phyloP scores from a whole-genome alignment of 1,140 invertebrate species.

The Macrobrachium nipponense region DNA sequence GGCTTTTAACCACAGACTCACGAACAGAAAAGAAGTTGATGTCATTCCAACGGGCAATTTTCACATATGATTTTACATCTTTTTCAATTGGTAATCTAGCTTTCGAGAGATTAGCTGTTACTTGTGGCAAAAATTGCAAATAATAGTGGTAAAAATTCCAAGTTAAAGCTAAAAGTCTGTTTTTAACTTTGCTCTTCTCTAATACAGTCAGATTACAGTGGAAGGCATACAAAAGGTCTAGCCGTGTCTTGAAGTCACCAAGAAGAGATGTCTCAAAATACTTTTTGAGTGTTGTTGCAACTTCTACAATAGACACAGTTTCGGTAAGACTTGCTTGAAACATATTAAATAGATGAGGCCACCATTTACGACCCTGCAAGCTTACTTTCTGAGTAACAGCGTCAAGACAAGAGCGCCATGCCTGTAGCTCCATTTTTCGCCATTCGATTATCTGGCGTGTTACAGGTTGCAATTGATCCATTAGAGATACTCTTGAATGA shows the following conservation, averaged over 20 bases:
- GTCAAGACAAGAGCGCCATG: constrained; percentile 83
- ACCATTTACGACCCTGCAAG: constrained; percentile 56
- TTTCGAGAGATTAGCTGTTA: constrained; percentile 76
- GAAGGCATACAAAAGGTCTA: constrained; percentile 83
- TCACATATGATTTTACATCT: constrained; percentile 92
- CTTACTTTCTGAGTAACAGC: constrained; percentile 70
- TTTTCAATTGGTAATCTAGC: constrained; percentile 87
- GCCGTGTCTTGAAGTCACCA: constrained; percentile 83
- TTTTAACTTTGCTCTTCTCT: constrained; percentile 68
- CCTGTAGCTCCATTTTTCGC: constrained; percentile 89
- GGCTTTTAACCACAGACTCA: constrained; percentile 86
- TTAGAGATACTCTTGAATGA: constrained; percentile 80
- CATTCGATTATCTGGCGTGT: constrained; percentile 88
- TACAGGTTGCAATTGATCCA: constrained; percentile 77
- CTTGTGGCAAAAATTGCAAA: constrained; percentile 78
- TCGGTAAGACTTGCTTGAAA: constrained; percentile 67
- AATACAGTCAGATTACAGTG: constrained; percentile 79
- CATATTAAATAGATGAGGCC: constrained; percentile 57
- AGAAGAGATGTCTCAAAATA: constrained; percentile 88
- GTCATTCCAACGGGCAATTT: constrained; percentile 96
- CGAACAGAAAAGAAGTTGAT: constrained; percentile 95
- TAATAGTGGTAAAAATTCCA: constrained; percentile 92
- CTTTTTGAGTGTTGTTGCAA: constrained; percentile 73
- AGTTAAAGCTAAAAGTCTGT: constrained; percentile 76
- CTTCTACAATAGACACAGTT: constrained; percentile 68